A percentile compares a stretch with the other conserved stretches of the same genome.
Evolutionary conservation across 2,888 invertebrate species (phyloP).

Genomic region (Temnothorax rugatulus): DNA sequence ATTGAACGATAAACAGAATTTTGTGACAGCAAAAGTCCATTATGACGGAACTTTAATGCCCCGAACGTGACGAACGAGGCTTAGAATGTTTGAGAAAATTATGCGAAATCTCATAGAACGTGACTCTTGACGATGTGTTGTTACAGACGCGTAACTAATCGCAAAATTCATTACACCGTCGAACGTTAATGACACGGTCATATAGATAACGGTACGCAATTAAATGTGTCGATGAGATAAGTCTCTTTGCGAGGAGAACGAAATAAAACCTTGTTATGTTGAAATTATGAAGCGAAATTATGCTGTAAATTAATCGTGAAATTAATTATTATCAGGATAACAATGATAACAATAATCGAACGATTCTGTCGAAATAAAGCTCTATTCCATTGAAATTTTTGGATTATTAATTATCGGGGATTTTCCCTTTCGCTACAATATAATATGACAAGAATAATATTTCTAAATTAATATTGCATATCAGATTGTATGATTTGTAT

Average conservation of each 20-base stretch:
- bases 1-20: neutral
- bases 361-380: neutral
- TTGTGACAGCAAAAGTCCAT: conserved; percentile 5
- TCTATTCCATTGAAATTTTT: neutral
- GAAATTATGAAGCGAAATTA: neutral
- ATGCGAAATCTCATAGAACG: neutral
- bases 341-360: neutral
- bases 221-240: conserved; percentile 22
- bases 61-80: neutral
- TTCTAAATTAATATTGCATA: conserved; percentile 7
- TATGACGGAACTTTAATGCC: neutral
- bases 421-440: neutral
- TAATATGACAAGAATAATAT: neutral
- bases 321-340: neutral
- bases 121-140: neutral
- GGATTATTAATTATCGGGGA: conserved; percentile 9
- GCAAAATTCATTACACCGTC: neutral
- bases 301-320: conserved; percentile 1
- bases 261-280: neutral
- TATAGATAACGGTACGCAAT: conserved; percentile 19
- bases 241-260: neutral
- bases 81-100: neutral
- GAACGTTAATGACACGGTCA: conserved; percentile 4
- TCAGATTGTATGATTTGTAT: neutral
- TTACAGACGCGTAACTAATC: neutral